A percentile compares a stretch with the other conserved stretches of the same genome.
phyloP scores from a whole-genome alignment of 2,888 invertebrate genomes.

The Mellilla xanthometata region DNA sequence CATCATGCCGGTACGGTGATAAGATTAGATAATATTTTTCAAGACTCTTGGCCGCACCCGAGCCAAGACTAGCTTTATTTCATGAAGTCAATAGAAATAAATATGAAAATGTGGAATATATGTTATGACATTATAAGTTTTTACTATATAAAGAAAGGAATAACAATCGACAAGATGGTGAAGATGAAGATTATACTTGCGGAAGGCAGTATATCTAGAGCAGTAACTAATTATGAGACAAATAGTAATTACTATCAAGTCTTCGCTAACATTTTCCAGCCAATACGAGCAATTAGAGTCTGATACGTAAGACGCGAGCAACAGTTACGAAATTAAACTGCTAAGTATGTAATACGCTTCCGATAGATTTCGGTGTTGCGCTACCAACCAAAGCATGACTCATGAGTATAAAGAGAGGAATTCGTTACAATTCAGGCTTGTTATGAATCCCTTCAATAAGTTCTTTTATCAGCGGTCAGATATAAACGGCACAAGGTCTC shows the following conservation, averaged over 20 bases:
- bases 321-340: constrained; percentile 25
- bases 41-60: constrained; percentile 54
- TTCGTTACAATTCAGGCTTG: constrained; percentile 29
- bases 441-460: constrained; percentile 23
- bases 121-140: no score
- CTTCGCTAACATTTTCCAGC: constrained; percentile 14
- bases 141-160: no score
- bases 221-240: constrained; percentile 9
- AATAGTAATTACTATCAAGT: constrained; percentile 10
- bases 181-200: constrained; percentile 13
- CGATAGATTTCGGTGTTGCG: constrained; percentile 18
- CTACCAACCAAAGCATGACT: constrained; percentile 28
- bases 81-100: no score
- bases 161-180: no score
- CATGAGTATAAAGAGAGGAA: constrained; percentile 30
- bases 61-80: constrained; percentile 29
- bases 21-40: constrained; percentile 63
- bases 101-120: no score
- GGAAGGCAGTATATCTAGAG: constrained; percentile 1
- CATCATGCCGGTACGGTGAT: constrained; percentile 55
- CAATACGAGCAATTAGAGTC: constrained; percentile 16
- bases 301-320: constrained; percentile 17
- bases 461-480: constrained; percentile 22
- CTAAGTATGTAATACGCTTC: constrained; percentile 20
- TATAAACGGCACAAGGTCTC: constrained; percentile 1